Conservation (phyloP, 2,888 invertebrate genomes). For the Bellardia pandia region DNA sequence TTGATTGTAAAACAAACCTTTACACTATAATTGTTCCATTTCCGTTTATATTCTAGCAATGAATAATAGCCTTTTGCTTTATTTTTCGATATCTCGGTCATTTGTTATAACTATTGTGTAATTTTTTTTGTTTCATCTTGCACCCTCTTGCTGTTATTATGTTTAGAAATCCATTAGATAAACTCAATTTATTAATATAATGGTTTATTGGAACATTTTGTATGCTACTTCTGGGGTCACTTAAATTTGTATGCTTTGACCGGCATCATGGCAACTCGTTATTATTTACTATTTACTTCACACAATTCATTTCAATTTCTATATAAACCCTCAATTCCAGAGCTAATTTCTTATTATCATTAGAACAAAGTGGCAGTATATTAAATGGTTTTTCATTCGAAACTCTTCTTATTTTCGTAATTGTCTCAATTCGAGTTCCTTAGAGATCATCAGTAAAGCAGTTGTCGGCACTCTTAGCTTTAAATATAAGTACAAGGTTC, state of each 20-base stretch:
- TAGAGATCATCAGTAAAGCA: no score
- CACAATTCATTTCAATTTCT: no score
- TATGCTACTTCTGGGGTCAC: background rate
- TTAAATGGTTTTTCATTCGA: no score
- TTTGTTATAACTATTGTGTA: conserved; percentile 73
- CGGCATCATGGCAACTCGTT: no score
- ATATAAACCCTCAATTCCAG: no score
- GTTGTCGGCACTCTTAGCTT: no score
- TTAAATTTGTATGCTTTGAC: background rate
- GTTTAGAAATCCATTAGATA: conserved; percentile 30
- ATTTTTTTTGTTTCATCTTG: conserved; percentile 11
- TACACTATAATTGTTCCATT: conserved; percentile 77
- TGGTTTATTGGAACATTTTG: background rate
- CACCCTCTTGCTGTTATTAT: background rate
- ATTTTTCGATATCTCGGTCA: conserved; percentile 34
- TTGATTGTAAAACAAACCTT: conserved; percentile 43
- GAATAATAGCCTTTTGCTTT: background rate
- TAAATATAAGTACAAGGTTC: no score
- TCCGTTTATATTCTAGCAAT: conserved; percentile 74
- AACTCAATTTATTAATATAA: conserved; percentile 48
- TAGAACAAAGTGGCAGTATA: no score
- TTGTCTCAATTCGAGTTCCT: no score
- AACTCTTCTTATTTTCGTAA: no score
- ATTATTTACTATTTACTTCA: no score
- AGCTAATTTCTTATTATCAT: no score